These are phyloP conservation scores for Colletes gigas DNA, from an alignment of 1,140 invertebrate species.

Conservation along the genomic window DNA sequence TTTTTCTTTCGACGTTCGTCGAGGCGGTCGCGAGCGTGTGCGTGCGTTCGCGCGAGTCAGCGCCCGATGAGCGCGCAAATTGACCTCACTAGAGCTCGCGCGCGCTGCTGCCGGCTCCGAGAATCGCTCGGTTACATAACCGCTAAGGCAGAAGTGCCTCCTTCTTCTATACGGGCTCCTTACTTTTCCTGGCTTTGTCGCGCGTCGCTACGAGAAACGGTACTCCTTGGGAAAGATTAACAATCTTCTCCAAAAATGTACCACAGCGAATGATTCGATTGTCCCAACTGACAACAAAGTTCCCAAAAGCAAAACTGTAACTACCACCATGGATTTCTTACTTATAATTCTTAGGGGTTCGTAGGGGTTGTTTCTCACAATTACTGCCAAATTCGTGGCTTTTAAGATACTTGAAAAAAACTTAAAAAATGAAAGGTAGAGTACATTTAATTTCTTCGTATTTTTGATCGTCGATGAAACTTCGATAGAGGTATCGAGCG, in stretches of 20 bases:
- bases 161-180: constrained; percentile 48
- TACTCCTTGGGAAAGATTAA: constrained; percentile 9
- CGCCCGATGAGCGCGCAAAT: constrained; percentile 49
- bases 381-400: too few species aligned
- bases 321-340: too few species aligned
- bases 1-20: not conserved
- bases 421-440: too few species aligned
- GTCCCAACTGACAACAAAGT: too few species aligned
- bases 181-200: constrained; percentile 60
- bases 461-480: not conserved
- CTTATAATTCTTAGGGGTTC: too few species aligned
- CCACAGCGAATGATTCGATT: too few species aligned
- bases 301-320: too few species aligned
- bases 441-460: too few species aligned
- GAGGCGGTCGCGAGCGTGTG: not conserved
- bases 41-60: constrained; percentile 6
- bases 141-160: constrained; percentile 61
- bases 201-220: too few species aligned
- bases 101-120: constrained; percentile 54
- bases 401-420: too few species aligned
- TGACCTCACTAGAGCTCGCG: constrained; percentile 55
- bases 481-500: not conserved
- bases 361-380: too few species aligned
- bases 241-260: too few species aligned
- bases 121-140: constrained; percentile 66